Base-by-base conservation (phyloP, 2,888 invertebrate genomes). In the Hyppa rectilinea region DNA sequence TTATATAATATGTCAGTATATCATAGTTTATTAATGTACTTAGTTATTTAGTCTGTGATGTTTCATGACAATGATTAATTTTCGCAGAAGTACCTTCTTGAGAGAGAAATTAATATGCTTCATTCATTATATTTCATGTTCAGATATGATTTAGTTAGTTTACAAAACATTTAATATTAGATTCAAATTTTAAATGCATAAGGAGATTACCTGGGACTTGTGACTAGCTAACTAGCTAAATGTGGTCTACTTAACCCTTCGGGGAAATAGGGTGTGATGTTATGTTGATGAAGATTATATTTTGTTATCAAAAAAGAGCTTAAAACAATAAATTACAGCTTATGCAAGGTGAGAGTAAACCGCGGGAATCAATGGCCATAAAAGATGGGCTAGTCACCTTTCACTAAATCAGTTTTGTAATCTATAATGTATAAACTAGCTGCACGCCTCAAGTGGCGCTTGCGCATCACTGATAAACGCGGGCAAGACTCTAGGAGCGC, bases 331-430 rank as follows among this genome's bases (percentile, higher is more conserved):
- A 43, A 52, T 69, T 47, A 50, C 10, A 0, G 17, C 36, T 75
- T 60, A 55, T 36, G 59, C 55, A 75, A 75, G 45, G 23, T 77
- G 71, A 61, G 61, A 71, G 56, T 58, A 38, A 49, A 31, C 34
- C 43, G 52, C 23, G 68, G 7, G 58, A 49, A 60, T 59, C 36
- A 52, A 66, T 73, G 78, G 52, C 47, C 64, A 64, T 81, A 74
- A 61, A 73, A 64, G 60, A 71, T 76, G 64, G 49, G 12, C 52
- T 43, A 58, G 40, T 53, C 63, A 78, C 82, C 82, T 81, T 80
- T 80, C 82, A 81, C 80, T 82, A 78, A 70, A 82, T 82, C 50
- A 73, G 66, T 73, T 78, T 78, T 68, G 78, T 81, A 72, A 79
- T 80, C 29, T 64, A 10, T 79, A 53, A 47, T 50, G 53, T 52